phyloP scores from a whole-genome alignment of 2,113 vertebrate genomes.

The Pantherophis guttatus region DNA sequence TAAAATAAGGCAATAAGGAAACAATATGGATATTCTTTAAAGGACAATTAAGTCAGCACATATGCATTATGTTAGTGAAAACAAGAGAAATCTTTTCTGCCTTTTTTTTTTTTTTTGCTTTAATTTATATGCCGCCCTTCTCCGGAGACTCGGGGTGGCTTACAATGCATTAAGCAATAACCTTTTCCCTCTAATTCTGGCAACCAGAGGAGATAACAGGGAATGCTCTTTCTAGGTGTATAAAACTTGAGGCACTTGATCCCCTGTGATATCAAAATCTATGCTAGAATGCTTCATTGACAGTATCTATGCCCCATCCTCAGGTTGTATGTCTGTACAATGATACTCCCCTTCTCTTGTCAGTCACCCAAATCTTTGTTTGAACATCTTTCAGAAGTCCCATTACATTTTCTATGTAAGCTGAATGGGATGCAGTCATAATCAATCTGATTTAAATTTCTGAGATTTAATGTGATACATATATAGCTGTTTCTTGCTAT shows the following conservation, averaged over 20 bases:
- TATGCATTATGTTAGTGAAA: not conserved
- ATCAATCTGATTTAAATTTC: not conserved
- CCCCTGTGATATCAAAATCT: not conserved
- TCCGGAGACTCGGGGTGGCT: too few relatives aligned
- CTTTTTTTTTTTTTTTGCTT: too few relatives aligned
- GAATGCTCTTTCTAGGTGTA: not conserved
- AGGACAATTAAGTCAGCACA: not conserved
- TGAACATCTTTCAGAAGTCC: not conserved
- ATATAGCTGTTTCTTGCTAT: not conserved
- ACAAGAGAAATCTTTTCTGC: not conserved
- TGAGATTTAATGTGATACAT: not conserved
- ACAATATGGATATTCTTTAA: not conserved
- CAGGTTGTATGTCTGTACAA: not conserved
- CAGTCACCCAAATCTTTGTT: not conserved
- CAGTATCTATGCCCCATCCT: not conserved
- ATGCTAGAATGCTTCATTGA: not conserved
- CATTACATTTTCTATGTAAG: not conserved
- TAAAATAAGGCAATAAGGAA: not conserved
- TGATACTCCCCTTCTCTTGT: not conserved
- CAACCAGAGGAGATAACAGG: not conserved
- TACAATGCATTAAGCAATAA: too few relatives aligned
- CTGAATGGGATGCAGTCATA: not conserved
- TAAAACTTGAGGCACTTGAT: not conserved
- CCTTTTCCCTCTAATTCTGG: not conserved
- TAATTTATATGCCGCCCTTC: too few relatives aligned